Conservation (phyloP, 64 coral and sea anemone species). For the Porites lutea region DNA sequence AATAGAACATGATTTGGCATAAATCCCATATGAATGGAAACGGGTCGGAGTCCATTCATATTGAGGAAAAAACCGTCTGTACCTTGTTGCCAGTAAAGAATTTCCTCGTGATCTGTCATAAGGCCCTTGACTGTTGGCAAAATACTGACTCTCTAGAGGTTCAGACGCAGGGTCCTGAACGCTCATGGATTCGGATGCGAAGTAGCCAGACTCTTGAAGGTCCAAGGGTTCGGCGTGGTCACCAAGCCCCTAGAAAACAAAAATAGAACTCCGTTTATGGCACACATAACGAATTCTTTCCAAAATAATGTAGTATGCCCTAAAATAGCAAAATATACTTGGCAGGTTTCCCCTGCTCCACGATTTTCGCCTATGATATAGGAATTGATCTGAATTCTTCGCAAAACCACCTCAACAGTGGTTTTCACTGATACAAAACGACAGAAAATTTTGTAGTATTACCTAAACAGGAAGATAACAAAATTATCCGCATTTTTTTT, state of each 20-base stretch:
- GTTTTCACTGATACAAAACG: background rate
- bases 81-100: slow-evolving; percentile 19
- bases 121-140: slow-evolving; percentile 52
- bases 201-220: slow-evolving; percentile 76
- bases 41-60: background rate
- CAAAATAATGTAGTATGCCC: background rate
- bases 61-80: background rate
- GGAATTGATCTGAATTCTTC: no score
- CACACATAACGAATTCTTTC: background rate
- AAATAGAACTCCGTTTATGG: background rate
- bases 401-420: background rate
- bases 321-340: no score
- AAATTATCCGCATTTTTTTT: no score
- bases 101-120: background rate
- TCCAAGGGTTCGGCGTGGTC: slow-evolving; percentile 17
- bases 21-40: no score
- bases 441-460: no score
- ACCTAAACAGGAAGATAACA: no score
- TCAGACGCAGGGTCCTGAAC: slow-evolving; percentile 51
- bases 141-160: slow-evolving; percentile 32
- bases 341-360: no score
- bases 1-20: no score
- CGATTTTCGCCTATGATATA: no score
- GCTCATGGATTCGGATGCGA: slow-evolving; percentile 74
- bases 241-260: slow-evolving; percentile 14